Evolutionary conservation across 2,888 invertebrate species (phyloP).

Genomic region (Melikaiella ostensackeni): DNA sequence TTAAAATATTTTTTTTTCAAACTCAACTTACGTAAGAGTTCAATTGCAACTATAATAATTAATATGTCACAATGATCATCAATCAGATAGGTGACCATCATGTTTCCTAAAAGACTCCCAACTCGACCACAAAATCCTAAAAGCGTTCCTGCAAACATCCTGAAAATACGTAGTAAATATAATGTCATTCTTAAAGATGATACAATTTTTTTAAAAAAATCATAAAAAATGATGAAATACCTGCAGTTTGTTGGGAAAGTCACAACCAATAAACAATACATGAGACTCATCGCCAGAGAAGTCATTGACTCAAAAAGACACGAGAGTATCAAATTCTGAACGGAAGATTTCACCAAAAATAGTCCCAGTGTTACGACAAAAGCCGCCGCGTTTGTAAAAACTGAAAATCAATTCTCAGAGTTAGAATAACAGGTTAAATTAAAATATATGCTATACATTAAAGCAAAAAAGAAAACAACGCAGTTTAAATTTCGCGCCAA

Average conservation of each 20-base stretch:
- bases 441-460: not conserved
- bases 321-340: slow-evolving; percentile 86
- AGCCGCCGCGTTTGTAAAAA: slow-evolving; percentile 85
- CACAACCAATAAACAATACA: slow-evolving; percentile 88
- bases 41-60: slow-evolving; percentile 81
- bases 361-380: slow-evolving; percentile 85
- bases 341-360: slow-evolving; percentile 85
- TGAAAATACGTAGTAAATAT: not conserved
- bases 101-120: slow-evolving; percentile 86
- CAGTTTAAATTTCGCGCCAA: not conserved
- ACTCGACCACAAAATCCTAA: slow-evolving; percentile 85
- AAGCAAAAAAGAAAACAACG: not conserved
- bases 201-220: not conserved
- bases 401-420: slow-evolving; percentile 76
- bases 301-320: slow-evolving; percentile 89
- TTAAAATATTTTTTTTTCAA: not conserved
- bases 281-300: slow-evolving; percentile 87
- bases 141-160: slow-evolving; percentile 39
- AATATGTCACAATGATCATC: slow-evolving; percentile 87
- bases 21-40: slow-evolving; percentile 83
- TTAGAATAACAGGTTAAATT: not conserved
- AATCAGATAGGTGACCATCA: slow-evolving; percentile 87
- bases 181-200: not conserved
- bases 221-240: slow-evolving; percentile 71
- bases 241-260: slow-evolving; percentile 89